Percentiles rank a stretch among this genome's conserved stretches.
These are phyloP conservation scores for Coenobita brevimanus DNA, from an alignment of 1,140 invertebrate genomes.

Conservation along the genomic window DNA sequence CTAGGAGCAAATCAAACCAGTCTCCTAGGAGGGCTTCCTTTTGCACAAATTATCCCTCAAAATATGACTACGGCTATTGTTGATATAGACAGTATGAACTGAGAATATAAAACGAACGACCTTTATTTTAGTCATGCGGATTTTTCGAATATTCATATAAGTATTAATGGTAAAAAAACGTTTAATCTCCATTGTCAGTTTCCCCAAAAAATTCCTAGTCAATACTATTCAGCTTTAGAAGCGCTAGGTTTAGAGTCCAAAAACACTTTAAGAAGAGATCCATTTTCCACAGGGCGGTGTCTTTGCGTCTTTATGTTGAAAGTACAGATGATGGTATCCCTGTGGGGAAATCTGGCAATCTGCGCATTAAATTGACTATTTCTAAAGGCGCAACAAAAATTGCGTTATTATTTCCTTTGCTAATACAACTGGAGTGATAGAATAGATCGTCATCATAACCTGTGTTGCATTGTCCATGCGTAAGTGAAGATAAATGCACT, in stretches of 20 bases:
- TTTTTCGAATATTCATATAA: slow-evolving; percentile 12
- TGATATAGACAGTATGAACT: slow-evolving; percentile 11
- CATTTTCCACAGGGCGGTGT: not conserved
- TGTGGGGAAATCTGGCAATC: slow-evolving; percentile 14
- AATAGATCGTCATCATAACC: not conserved
- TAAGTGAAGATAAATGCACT: not conserved
- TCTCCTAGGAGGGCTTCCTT: not conserved
- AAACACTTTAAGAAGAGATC: not conserved
- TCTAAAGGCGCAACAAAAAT: not conserved
- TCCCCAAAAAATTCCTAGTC: not conserved
- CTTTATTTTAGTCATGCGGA: slow-evolving; percentile 1
- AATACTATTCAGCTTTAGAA: slow-evolving; percentile 3
- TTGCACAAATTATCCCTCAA: slow-evolving; percentile 29
- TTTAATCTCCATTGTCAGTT: slow-evolving; percentile 9
- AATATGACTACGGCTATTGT: not conserved
- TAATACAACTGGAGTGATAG: not conserved
- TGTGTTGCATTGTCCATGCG: not conserved
- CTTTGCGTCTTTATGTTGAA: slow-evolving; percentile 1
- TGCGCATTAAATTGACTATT: slow-evolving; percentile 16
- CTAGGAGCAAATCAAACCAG: slow-evolving; percentile 1
- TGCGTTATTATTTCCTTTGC: not conserved
- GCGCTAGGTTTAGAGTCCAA: not conserved
- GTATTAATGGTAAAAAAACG: not conserved
- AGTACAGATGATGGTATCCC: slow-evolving; percentile 1
- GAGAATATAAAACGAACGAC: not conserved